Evolutionary conservation across 2,888 invertebrate genomes (phyloP).

Genomic region (Bruchidius siliquastri): DNA sequence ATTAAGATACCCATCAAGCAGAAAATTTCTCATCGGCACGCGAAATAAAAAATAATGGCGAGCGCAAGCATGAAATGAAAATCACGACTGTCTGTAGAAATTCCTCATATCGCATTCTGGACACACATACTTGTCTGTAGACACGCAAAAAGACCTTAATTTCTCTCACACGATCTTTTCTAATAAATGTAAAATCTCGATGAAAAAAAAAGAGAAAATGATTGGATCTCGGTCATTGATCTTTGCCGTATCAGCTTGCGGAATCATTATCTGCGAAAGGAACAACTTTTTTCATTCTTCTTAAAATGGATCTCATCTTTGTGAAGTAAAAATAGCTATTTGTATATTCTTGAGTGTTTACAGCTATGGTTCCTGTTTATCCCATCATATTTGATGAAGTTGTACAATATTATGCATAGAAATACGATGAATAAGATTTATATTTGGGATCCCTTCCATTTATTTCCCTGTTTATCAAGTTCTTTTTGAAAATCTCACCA

Average conservation of each 20-base stretch:
- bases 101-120: slow-evolving; percentile 4
- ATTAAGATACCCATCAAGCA: neutral
- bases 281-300: neutral
- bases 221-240: neutral
- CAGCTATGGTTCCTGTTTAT: no score
- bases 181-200: slow-evolving; percentile 5
- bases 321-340: no score
- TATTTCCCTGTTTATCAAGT: no score
- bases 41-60: neutral
- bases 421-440: no score
- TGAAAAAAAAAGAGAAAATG: slow-evolving; percentile 7
- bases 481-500: no score
- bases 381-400: no score
- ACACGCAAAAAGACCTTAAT: slow-evolving; percentile 5
- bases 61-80: neutral
- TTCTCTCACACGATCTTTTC: slow-evolving; percentile 8
- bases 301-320: no score
- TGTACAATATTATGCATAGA: no score
- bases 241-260: neutral
- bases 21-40: neutral
- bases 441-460: no score
- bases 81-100: neutral
- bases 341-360: no score
- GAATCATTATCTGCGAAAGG: neutral
- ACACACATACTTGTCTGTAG: slow-evolving; percentile 4